A percentile compares a stretch with the other conserved stretches of the same genome.
phyloP scores from a whole-genome alignment of 30 jellyfish, hydroid and myxozoan species.

The Turritopsis rubra region DNA sequence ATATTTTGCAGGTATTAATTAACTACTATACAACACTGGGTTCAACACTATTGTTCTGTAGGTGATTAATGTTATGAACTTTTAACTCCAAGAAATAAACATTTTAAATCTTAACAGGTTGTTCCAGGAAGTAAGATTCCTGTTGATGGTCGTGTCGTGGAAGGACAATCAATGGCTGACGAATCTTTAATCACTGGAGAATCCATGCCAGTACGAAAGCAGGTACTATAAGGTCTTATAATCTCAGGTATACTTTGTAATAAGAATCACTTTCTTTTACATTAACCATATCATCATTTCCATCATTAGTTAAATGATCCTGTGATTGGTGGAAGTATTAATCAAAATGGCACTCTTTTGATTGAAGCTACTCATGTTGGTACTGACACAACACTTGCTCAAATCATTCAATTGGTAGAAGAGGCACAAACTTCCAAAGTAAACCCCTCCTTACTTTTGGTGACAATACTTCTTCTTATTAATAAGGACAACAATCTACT shows the following conservation, averaged over 20 bases:
- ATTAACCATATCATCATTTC: background rate
- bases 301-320: conserved; percentile 21
- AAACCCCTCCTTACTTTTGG: background rate
- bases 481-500: too few relatives aligned
- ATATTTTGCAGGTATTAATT: conserved; percentile 64
- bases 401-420: conserved; percentile 27
- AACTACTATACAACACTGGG: background rate
- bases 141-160: conserved; percentile 79
- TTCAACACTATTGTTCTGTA: background rate
- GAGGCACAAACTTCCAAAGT: conserved; percentile 51
- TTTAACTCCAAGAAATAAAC: background rate
- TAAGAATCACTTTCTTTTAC: background rate
- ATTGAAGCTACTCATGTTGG: conserved; percentile 41
- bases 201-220: conserved; percentile 75
- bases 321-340: conserved; percentile 49
- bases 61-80: background rate
- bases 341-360: conserved; percentile 10
- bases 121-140: conserved; percentile 90
- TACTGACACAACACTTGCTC: conserved; percentile 33
- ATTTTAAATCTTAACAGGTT: conserved; percentile 27
- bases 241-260: too few relatives aligned
- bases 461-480: background rate
- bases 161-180: conserved; percentile 74
- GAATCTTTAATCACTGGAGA: conserved; percentile 95
- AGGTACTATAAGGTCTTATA: conserved; percentile 19